Base-by-base conservation (phyloP, 2,888 invertebrate species). In the Bibio marci region DNA sequence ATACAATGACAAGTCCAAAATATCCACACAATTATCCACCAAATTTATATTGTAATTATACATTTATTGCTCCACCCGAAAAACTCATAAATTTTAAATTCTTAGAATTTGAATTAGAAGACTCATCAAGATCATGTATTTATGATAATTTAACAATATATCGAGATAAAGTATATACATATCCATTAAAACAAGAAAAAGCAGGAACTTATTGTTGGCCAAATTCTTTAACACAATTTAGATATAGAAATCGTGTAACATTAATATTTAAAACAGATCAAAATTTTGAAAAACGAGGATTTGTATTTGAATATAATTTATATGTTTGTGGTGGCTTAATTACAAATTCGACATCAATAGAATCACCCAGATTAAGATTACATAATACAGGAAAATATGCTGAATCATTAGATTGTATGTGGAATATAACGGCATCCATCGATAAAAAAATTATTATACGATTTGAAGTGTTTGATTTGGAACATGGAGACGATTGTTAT, bases 321-420 rank as follows among this genome's bases (percentile, higher is more conserved):
- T 71, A 69, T 44, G 56, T 63, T 30, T 92, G 91, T 56, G 90
- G 88, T 6, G 83, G 81, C 3, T 58, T 62, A 19, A 58, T 90
- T n/a, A 77, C 66, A 1, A 56, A 67, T 19, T 71, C 76, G 1
- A 64, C 64, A 5, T 46, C 63, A 11, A 66, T 85, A 32, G 55
- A 57, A 11, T 65, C 71, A 2, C 70, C 72, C 10, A 8, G 10
- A 4, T 12, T 22, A 14, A 13, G 11, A 6, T 7, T 19, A 15
- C n/a, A n/a, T n/a, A n/a, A n/a, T n/a, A 17, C 17, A 8, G 32
- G 26, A 6, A 5, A 3, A n/a, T 56, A 54, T 36, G 44, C 44
- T 1, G 30, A 48, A 15, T 42, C 45, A 14, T 52, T 74, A 48
- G 70, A 73, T 48, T 91, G 90, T 55, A 62, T 68, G 0, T 92